Conservation (phyloP, 2,797 vertebrate genomes). For the Sebastolobus altivelis region DNA sequence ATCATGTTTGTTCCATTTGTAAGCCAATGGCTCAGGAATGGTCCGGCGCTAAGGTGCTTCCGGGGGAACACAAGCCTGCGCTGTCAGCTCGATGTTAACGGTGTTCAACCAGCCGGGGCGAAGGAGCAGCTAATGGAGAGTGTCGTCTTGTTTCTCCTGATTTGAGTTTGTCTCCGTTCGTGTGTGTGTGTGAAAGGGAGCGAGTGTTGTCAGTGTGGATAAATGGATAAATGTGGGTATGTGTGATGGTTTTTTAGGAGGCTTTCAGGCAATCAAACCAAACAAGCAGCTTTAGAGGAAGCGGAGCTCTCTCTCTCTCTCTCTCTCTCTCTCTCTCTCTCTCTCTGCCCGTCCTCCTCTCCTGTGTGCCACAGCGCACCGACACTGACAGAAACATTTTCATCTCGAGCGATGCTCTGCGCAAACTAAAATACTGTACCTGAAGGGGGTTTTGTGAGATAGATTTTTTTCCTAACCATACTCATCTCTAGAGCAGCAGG, state of each 20-base stretch:
- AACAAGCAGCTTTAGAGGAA: slow-evolving; percentile 73
- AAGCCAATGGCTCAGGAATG: slow-evolving; percentile 61
- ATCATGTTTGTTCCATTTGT: slow-evolving; percentile 74
- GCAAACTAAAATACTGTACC: slow-evolving; percentile 47
- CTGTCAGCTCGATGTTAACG: slow-evolving; percentile 45
- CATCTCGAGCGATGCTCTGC: slow-evolving; percentile 39
- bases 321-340: slow-evolving; percentile 11
- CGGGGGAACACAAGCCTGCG: slow-evolving; percentile 35
- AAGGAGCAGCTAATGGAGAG: slow-evolving; percentile 64
- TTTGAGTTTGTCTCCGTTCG: slow-evolving; percentile 38
- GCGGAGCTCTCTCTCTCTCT: slow-evolving; percentile 24
- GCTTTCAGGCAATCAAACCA: slow-evolving; percentile 77
- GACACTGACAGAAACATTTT: slow-evolving; percentile 49
- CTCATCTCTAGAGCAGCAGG: slow-evolving; percentile 17
- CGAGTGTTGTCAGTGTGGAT: slow-evolving; percentile 58
- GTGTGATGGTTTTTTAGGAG: slow-evolving; percentile 58
- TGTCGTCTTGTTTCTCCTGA: slow-evolving; percentile 54
- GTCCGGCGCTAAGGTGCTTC: slow-evolving; percentile 59
- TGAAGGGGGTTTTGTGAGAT: slow-evolving; percentile 13
- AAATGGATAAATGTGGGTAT: slow-evolving; percentile 58
- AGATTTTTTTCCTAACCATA: slow-evolving; percentile 10
- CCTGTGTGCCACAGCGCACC: slow-evolving; percentile 20
- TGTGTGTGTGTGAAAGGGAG: slow-evolving; percentile 19
- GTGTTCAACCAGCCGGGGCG: slow-evolving; percentile 44
- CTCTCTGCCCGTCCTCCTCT: slow-evolving; percentile 25